Evolutionary conservation across 2,888 invertebrate species (phyloP), one percentile per base, ranked within the genome.

Genomic region (Chesias legatella): DNA sequence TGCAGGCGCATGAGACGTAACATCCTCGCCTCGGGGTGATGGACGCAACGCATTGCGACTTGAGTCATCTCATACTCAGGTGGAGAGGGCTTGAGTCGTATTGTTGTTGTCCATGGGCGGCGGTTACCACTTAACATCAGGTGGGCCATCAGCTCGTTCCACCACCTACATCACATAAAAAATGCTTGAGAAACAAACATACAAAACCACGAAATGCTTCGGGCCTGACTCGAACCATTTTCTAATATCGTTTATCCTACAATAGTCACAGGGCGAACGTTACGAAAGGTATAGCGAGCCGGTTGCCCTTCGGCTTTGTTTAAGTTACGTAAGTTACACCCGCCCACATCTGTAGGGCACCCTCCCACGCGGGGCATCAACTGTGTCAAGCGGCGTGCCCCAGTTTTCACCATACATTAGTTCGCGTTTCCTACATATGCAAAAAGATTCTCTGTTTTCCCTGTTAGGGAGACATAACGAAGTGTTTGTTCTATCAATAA

Each of bases 221-320:
- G 33, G 39, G 30, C 39, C 31, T 34, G 27, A 43, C 32, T 44
- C 28, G 47, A 49, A 33, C 33, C 29, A 24, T 36, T 34, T 31
- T 42, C 40, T 37, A 34, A 32, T 39, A 45, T 27, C 23, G 35
- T 33, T 36, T 33, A 35, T 43, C 51, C 56, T 58, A 60, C 67
- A 59, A 61, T 63, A 66, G 63, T 70, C 63, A 58, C 67, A 79
- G 74, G 76, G 73, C 73, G 60, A 63, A 51, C 51, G 60, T 81
- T 82, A 71, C 74, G 77, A 82, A 82, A 83, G 66, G 53, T 77
- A 73, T 66, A 56, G 79, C 67, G 78, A 83, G 77, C 77, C 11
- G 71, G 70, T 61, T 71, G 84, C 85, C 86, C 85, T 86, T 86
- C 81, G 75, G 68, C 66, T 73, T 73, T 75, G 76, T 74, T 74